Percentiles rank a stretch among this genome's conserved stretches.
Evolutionary conservation across 2,888 invertebrate species (phyloP).

Genomic region (Pegoplata infirma): DNA sequence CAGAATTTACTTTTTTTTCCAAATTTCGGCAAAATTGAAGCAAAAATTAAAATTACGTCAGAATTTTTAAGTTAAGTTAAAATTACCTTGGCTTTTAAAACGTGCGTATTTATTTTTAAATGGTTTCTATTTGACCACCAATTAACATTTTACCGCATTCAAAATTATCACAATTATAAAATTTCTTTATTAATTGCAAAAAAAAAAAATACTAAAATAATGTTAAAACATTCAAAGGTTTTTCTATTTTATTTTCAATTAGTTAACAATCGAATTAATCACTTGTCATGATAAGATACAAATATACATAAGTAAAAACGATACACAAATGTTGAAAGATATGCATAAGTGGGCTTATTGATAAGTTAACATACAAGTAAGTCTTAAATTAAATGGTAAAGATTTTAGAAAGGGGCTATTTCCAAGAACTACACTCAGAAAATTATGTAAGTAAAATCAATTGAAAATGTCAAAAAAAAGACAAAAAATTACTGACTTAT

Average conservation of each 20-base stretch:
- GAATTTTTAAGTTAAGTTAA: too few relatives aligned
- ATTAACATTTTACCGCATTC: background rate
- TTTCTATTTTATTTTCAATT: background rate
- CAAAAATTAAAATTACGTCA: too few relatives aligned
- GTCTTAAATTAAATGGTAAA: too few relatives aligned
- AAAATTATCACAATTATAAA: slow-evolving; percentile 6
- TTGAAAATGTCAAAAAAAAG: too few relatives aligned
- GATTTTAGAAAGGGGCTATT: too few relatives aligned
- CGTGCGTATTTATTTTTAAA: too few relatives aligned
- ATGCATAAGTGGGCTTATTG: background rate
- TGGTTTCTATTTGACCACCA: background rate
- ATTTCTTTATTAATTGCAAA: background rate
- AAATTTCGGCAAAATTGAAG: too few relatives aligned
- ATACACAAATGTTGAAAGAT: background rate
- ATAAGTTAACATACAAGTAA: background rate
- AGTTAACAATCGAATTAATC: slow-evolving; percentile 12
- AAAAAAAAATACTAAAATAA: background rate
- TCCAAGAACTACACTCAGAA: too few relatives aligned
- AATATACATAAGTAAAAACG: background rate
- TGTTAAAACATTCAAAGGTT: background rate
- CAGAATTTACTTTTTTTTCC: too few relatives aligned
- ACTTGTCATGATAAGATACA: background rate
- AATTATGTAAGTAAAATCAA: too few relatives aligned
- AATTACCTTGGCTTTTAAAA: too few relatives aligned
- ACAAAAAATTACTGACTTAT: too few relatives aligned